phyloP scores from a whole-genome alignment of 2,113 vertebrate genomes.

The Cranoglanis bouderius region DNA sequence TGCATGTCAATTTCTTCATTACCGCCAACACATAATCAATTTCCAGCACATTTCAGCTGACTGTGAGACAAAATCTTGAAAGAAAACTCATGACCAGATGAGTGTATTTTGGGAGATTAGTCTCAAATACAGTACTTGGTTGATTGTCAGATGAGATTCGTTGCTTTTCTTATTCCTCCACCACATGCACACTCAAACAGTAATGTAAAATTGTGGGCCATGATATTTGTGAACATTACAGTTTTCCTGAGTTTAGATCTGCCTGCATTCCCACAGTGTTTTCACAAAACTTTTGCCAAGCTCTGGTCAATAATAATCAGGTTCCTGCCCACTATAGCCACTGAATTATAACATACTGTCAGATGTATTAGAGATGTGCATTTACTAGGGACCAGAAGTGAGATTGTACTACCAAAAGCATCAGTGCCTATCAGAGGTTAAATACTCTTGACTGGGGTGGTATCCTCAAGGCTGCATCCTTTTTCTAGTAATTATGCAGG shows the following conservation, averaged over 20 bases:
- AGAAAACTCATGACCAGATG: constrained; percentile 2
- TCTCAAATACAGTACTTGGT: constrained; percentile 18
- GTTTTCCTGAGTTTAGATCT: not conserved
- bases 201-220: not conserved
- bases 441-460: not conserved
- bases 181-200: not conserved
- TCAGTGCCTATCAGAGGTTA: not conserved
- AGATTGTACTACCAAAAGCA: not conserved
- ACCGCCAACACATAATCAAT: constrained; percentile 34
- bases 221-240: not conserved
- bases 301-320: not conserved
- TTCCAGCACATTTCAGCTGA: constrained; percentile 18
- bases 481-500: not conserved
- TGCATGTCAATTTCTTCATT: constrained; percentile 45
- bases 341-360: not conserved
- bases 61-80: constrained; percentile 6
- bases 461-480: not conserved
- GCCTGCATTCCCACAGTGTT: not conserved
- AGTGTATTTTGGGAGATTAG: constrained; percentile 2
- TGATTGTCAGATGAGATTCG: constrained; percentile 26
- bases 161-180: not conserved
- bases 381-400: not conserved
- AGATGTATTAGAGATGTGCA: not conserved
- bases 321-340: not conserved
- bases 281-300: not conserved